Evolutionary conservation across 30 jellyfish, hydroid and myxozoan genomes (phyloP), one percentile per base, ranked within the genome.

Genomic region (Hydra vulgaris): DNA sequence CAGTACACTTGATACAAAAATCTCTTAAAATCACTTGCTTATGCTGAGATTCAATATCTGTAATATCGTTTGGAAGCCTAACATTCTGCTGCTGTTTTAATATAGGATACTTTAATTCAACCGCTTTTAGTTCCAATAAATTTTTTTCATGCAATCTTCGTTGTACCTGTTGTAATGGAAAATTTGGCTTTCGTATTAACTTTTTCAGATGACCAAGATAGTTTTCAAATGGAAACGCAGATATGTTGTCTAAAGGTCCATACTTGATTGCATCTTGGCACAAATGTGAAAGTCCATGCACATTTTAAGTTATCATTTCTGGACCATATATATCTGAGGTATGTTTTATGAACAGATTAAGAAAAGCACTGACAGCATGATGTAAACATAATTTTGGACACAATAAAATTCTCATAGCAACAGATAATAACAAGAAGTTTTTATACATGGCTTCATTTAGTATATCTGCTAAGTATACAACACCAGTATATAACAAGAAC

Each of bases 171-270:
- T 40, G 61, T 40, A 40, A 40, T 40, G 61, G 61, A 40, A 40
- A 40, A 40, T 40, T 40, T 40, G 61, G 61, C 61, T 40, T 40
- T 40, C 61, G 61, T 40, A 40, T 40, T 40, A 40, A 40, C 61
- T 40, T 40, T 40, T 3, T 40, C 27, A 69, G 76, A 5, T 69
- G 76, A 21, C 76, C 76, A 69, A 69, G 76, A 69, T 69, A 69
- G 76, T 69, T 69, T 40, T 40, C 61, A 40, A 40, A 40, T 40
- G 61, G 61, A 40, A 40, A 40, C 61, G 61, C 61, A 40, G 61
- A 40, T 40, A 40, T 40, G 61, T 40, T 40, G 61, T 40, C 61
- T 40, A 40, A 40, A 40, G 61, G 61, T 40, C 61, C 61, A 40
- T 40, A 40, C 61, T 40, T 40, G 61, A 40, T 40, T 40, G 61